Evolutionary conservation across 2,888 invertebrate species (phyloP), one percentile per base, ranked within the genome.

Genomic region (Phalera bucephala): DNA sequence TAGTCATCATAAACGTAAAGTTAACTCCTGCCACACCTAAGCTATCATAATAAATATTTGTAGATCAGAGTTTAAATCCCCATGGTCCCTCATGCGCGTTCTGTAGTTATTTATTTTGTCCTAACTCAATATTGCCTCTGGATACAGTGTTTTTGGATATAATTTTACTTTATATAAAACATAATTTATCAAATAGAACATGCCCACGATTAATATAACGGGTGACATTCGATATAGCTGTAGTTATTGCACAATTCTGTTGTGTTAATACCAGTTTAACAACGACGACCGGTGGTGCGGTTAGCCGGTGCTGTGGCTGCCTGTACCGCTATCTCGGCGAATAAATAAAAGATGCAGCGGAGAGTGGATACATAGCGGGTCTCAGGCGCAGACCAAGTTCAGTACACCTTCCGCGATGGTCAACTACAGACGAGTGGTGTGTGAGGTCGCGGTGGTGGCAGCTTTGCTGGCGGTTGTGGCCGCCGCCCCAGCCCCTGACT

Each of bases 281-380:
- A 53, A 66, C 66, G 65, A 60, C 68, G 53, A 29, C 29, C 29
- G 60, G 73, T 75, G 72, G 70, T 65, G 70, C 69, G 73, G 74
- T 73, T 60, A 64, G 60, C 60, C 58, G 59, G 46, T 53, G 62
- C 57, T 48, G 68, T 73, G 67, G 51, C 65, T 66, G 64, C 63
- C 70, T 80, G 77, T 87, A 88, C 88, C 88, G 89, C 89, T 89
- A 88, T 87, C 80, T 83, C 72, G 57, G 80, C 75, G 68, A 86
- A 86, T 87, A 88, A 86, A 88, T 88, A 88, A 87, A 84, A 87
- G 87, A 86, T 85, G 85, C 85, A 82, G 56, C 72, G 70, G 75
- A 65, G 82, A 79, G 67, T 58, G 78, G 74, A 59, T 73, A 82
- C 86, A 87, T 74, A 84, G 83, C 79, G 77, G 80, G 60, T 61